Evolutionary conservation across 1,140 invertebrate species (phyloP).

Genomic region (Caerostris darwini): DNA sequence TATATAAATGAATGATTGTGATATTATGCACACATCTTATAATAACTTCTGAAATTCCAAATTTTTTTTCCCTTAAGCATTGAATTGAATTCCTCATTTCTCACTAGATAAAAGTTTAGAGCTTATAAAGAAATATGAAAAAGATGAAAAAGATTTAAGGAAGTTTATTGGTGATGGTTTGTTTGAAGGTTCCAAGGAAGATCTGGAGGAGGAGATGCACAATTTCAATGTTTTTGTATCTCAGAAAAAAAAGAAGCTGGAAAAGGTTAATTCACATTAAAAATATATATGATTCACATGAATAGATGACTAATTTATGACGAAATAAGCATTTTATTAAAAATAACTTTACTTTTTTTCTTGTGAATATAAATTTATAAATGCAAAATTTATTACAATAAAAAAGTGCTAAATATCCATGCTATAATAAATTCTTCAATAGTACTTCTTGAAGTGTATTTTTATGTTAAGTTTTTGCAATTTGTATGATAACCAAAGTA

Average conservation of each 20-base stretch:
- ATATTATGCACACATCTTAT: background rate
- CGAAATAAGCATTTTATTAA: too few species aligned
- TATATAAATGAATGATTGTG: too few species aligned
- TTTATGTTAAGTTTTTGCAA: too few species aligned
- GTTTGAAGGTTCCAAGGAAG: conserved; percentile 83
- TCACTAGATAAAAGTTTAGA: conserved; percentile 56
- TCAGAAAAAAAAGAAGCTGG: conserved; percentile 62
- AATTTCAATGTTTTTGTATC: conserved; percentile 76
- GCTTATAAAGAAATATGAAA: conserved; percentile 81
- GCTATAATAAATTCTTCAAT: too few species aligned
- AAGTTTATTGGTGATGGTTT: conserved; percentile 84
- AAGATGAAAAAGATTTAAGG: conserved; percentile 85
- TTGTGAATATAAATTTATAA: too few species aligned
- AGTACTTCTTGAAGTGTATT: too few species aligned
- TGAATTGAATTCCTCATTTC: background rate
- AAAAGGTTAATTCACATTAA: conserved; percentile 80
- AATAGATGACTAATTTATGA: too few species aligned
- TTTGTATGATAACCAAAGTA: too few species aligned
- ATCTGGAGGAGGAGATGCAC: conserved; percentile 77
- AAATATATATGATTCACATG: too few species aligned
- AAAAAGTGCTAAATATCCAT: too few species aligned
- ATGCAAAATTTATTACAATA: too few species aligned
- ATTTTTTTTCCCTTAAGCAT: background rate
- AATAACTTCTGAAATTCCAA: background rate
- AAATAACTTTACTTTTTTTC: too few species aligned